Percentiles rank a stretch among this genome's conserved stretches.
Conservation (phyloP, 2,797 vertebrate genomes). For the Euthynnus affinis region DNA sequence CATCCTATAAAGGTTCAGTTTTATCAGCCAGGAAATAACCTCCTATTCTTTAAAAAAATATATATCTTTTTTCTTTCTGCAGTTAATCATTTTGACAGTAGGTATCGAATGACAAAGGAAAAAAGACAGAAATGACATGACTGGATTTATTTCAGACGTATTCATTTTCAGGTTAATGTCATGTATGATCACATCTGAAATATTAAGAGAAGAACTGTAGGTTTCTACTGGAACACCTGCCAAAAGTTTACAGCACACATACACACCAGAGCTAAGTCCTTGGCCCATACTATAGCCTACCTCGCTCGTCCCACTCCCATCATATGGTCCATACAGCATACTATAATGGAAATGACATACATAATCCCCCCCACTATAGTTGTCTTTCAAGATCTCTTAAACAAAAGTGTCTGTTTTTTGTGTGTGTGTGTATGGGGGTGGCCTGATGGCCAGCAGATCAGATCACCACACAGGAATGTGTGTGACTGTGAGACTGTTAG, state of each 20-base stretch:
- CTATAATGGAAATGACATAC: constrained; percentile 58
- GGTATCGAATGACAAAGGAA: constrained; percentile 56
- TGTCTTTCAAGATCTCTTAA: constrained; percentile 58
- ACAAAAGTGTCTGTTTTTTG: constrained; percentile 58
- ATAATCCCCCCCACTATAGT: constrained; percentile 24
- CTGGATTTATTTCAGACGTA: constrained; percentile 56
- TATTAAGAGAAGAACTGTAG: constrained; percentile 44
- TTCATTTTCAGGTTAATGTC: constrained; percentile 61
- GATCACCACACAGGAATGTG: constrained; percentile 68
- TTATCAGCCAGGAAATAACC: constrained; percentile 2
- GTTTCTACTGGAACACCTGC: constrained; percentile 58
- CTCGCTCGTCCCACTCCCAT: constrained; percentile 32
- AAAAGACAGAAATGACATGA: constrained; percentile 33
- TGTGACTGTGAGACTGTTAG: constrained; percentile 61
- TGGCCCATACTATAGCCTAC: constrained; percentile 46
- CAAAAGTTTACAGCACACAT: constrained; percentile 38
- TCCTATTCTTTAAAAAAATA: background rate
- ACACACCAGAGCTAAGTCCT: constrained; percentile 26
- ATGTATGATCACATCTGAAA: constrained; percentile 58
- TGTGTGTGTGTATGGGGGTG: constrained; percentile 24
- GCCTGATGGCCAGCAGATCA: constrained; percentile 54
- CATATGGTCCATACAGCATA: constrained; percentile 32
- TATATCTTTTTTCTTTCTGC: background rate
- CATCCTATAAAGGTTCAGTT: background rate
- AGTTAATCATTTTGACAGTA: constrained; percentile 62